Percentiles rank a stretch among this genome's conserved stretches.
Evolutionary conservation across 2,888 invertebrate species (phyloP).

Genomic region (Tricholauxania praeusta): DNA sequence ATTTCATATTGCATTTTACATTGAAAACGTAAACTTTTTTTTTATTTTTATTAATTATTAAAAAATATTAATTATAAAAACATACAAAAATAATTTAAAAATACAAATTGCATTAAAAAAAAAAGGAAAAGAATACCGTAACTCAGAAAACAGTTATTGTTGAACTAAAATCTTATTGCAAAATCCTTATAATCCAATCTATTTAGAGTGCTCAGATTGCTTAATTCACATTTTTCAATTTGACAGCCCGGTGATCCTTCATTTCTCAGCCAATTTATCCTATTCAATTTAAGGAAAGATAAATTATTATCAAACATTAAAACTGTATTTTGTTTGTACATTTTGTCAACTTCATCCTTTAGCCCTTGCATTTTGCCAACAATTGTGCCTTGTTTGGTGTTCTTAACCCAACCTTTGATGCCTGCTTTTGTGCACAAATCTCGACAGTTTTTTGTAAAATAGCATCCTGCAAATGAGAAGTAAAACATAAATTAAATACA

Average conservation of each 20-base stretch:
- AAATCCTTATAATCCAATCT: slow-evolving; percentile 78
- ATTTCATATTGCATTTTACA: too few relatives aligned
- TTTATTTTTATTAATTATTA: slow-evolving; percentile 46
- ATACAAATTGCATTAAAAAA: slow-evolving; percentile 4
- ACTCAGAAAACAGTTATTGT: background rate
- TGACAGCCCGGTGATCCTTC: slow-evolving; percentile 87
- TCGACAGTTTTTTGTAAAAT: slow-evolving; percentile 89
- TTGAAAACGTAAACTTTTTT: slow-evolving; percentile 13
- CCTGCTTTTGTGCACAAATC: slow-evolving; percentile 81
- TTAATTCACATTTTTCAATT: slow-evolving; percentile 85
- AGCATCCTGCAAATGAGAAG: slow-evolving; percentile 74
- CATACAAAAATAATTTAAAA: slow-evolving; percentile 50
- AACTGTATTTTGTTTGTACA: slow-evolving; percentile 72
- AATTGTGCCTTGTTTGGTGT: slow-evolving; percentile 88
- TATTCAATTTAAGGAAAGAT: slow-evolving; percentile 60
- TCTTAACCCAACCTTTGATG: slow-evolving; percentile 92
- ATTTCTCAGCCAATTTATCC: slow-evolving; percentile 85
- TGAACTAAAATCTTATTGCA: slow-evolving; percentile 81
- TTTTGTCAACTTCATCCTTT: slow-evolving; percentile 81
- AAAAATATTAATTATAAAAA: too few relatives aligned
- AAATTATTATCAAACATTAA: slow-evolving; percentile 34
- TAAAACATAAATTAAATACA: background rate
- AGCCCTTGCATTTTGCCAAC: slow-evolving; percentile 90
- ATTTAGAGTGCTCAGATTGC: slow-evolving; percentile 82
- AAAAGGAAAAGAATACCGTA: background rate